phyloP scores from a whole-genome alignment of 2,888 invertebrate species.

The Gastrophysa polygoni region DNA sequence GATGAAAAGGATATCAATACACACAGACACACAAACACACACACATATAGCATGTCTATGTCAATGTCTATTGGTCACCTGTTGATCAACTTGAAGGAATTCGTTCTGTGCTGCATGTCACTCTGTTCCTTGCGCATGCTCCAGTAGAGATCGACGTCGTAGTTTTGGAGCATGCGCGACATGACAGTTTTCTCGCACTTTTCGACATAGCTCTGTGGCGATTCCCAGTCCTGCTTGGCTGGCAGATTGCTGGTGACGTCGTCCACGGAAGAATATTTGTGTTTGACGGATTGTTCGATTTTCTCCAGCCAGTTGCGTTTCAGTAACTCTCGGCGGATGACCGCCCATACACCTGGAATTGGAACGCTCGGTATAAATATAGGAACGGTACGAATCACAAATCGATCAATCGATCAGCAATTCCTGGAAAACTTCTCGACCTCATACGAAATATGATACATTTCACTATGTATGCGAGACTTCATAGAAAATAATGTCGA shows the following conservation, averaged over 20 bases:
- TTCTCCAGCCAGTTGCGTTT: slow-evolving; percentile 79
- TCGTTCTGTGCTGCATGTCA: slow-evolving; percentile 69
- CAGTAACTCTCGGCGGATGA: slow-evolving; percentile 71
- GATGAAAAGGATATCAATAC: too few species aligned
- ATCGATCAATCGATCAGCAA: too few species aligned
- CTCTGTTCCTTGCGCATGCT: slow-evolving; percentile 83
- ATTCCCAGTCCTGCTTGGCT: slow-evolving; percentile 55
- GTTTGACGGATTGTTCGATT: slow-evolving; percentile 56
- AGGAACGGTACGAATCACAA: too few species aligned
- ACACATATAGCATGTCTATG: too few species aligned
- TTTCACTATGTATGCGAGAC: too few species aligned
- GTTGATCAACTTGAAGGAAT: slow-evolving; percentile 73
- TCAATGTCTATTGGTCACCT: slow-evolving; percentile 59
- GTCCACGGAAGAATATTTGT: slow-evolving; percentile 41
- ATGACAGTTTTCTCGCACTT: slow-evolving; percentile 71
- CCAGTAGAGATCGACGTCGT: slow-evolving; percentile 88
- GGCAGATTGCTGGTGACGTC: slow-evolving; percentile 56
- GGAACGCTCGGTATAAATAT: slow-evolving; percentile 4
- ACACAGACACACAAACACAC: too few species aligned
- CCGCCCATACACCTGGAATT: slow-evolving; percentile 71
- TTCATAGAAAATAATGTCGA: too few species aligned
- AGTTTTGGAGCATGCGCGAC: slow-evolving; percentile 78
- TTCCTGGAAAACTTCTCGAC: too few species aligned
- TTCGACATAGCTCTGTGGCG: slow-evolving; percentile 59
- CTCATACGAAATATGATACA: too few species aligned